A percentile compares a stretch with the other conserved stretches of the same genome.
These are phyloP conservation scores for Xenopus tropicalis DNA, from an alignment of 2,113 vertebrate species.

Conservation along the genomic window DNA sequence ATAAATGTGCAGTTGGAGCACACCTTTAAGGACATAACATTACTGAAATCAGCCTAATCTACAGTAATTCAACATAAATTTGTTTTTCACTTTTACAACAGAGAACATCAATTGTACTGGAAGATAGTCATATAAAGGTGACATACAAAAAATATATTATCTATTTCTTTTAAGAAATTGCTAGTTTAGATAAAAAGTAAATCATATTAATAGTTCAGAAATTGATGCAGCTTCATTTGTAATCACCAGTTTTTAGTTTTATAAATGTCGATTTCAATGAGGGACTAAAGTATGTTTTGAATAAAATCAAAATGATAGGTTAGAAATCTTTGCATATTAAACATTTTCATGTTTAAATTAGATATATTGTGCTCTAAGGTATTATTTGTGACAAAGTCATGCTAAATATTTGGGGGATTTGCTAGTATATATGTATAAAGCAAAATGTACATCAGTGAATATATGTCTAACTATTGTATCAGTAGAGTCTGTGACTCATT, in stretches of 20 bases:
- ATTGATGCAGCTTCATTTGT: slow-evolving; percentile 59
- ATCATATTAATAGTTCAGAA: slow-evolving; percentile 67
- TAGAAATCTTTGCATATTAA: slow-evolving; percentile 49
- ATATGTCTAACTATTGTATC: slow-evolving; percentile 54
- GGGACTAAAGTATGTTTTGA: slow-evolving; percentile 51
- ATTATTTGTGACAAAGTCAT: slow-evolving; percentile 53
- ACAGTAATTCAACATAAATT: slow-evolving; percentile 30
- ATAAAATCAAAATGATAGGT: slow-evolving; percentile 39
- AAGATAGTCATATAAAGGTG: slow-evolving; percentile 71
- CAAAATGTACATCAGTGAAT: slow-evolving; percentile 61
- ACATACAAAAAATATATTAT: slow-evolving; percentile 77
- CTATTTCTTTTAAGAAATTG: slow-evolving; percentile 70
- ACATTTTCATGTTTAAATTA: slow-evolving; percentile 44
- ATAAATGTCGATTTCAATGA: slow-evolving; percentile 48
- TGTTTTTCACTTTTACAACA: slow-evolving; percentile 35
- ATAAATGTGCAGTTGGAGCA: background rate
- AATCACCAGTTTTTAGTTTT: slow-evolving; percentile 60
- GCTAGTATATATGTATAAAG: slow-evolving; percentile 52
- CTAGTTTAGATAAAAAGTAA: slow-evolving; percentile 67
- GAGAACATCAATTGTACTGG: slow-evolving; percentile 46
- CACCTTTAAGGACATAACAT: slow-evolving; percentile 30
- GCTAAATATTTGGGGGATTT: slow-evolving; percentile 49
- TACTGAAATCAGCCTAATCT: slow-evolving; percentile 15
- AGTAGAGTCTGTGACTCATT: slow-evolving; percentile 56
- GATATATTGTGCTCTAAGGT: slow-evolving; percentile 46